Evolutionary conservation across 2,797 vertebrate species (phyloP), one percentile per base, ranked within the genome.

Genomic region (Paguma larvata): DNA sequence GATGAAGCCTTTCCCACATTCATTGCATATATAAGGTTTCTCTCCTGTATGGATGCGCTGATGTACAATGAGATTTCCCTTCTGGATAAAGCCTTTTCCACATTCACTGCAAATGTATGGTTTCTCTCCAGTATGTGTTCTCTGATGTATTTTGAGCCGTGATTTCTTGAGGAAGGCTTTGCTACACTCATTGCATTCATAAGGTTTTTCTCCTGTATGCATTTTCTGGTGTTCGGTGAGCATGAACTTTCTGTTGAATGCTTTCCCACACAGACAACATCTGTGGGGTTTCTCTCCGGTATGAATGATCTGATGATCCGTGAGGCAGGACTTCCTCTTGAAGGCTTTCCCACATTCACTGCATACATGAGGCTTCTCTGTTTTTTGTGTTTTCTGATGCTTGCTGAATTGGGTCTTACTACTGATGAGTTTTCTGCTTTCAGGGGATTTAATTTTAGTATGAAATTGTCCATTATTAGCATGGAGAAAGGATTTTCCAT

Each of bases 271-370:
- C 18, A 98, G 62, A 19, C 75, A 84, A 53, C 98, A 98, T 46
- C 90, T 78, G 51, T 97, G 97, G 18, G 98, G 98, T 62, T 97
- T 98, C 83, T 98, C 97, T 67, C 98, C 97, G n/a, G 97, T 98
- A 65, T 98, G 98, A 32, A 97, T 96, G 67, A 97, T 85, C 82
- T 98, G 95, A 23, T 98, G 97, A 75, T 98, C 96, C 38, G 92
- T 98, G 53, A 98, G 97, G 85, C 97, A 95, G 86, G 97, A 97
- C 79, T 98, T 98, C 53, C 97, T 96, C 30, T 84, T 62, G n/a
- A 98, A 98, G 34, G 96, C 72, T 95, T 98, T 98, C 41, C 98
- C 97, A 53, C 97, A 97, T 41, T 98, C 94, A 51, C 72, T 94
- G 44, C 97, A 98, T 3, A 97, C 6, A 41, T 98, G 98, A 9